A percentile compares a stretch with the other conserved stretches of the same genome.
phyloP scores from a whole-genome alignment of 2,888 invertebrate genomes.

The Acanthoscelides obtectus region DNA sequence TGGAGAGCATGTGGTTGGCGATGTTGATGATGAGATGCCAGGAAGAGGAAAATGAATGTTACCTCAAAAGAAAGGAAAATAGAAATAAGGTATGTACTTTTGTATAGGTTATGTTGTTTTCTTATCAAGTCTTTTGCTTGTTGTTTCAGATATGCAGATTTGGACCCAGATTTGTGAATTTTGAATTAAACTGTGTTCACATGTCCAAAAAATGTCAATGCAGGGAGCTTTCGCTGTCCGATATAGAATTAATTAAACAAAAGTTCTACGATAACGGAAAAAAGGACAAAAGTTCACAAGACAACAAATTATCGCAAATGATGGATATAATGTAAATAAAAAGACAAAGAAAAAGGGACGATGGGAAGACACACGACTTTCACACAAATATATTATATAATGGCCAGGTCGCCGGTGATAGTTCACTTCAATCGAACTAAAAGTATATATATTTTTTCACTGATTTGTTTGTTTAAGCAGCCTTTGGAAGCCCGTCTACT shows the following conservation, averaged over 20 bases:
- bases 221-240: slow-evolving; percentile 6
- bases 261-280: slow-evolving; percentile 4
- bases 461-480: neutral
- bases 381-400: too few species aligned
- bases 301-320: slow-evolving; percentile 10
- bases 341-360: slow-evolving; percentile 6
- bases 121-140: neutral
- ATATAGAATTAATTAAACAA: slow-evolving; percentile 6
- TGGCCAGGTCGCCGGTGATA: too few species aligned
- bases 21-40: slow-evolving; percentile 2
- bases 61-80: neutral
- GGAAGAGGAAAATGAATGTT: too few species aligned
- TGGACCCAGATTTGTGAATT: neutral
- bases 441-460: too few species aligned
- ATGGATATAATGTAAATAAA: slow-evolving; percentile 4
- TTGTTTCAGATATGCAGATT: slow-evolving; percentile 1
- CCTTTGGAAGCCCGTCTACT: neutral
- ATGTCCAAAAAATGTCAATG: slow-evolving; percentile 2
- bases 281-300: slow-evolving; percentile 6
- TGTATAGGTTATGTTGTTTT: too few species aligned
- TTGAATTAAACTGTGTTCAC: neutral
- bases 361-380: slow-evolving; percentile 5
- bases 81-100: too few species aligned
- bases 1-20: too few species aligned
- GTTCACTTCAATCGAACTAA: too few species aligned